Percentiles rank a stretch among this genome's conserved stretches.
Evolutionary conservation across 2,888 invertebrate species (phyloP).

Genomic region (Antheraea assamensis): DNA sequence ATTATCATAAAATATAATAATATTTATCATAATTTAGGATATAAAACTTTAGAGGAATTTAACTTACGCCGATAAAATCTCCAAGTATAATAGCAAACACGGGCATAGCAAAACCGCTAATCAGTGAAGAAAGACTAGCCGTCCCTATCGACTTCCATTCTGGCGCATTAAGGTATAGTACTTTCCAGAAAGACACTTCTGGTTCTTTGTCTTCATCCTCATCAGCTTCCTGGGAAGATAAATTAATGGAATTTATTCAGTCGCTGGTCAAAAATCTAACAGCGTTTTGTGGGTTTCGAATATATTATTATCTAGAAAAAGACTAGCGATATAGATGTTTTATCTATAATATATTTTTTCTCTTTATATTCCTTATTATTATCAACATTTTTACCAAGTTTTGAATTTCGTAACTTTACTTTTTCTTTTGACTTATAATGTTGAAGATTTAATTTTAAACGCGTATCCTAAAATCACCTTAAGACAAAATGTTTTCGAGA

Average conservation of each 20-base stretch:
- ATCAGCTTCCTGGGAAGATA: slow-evolving; percentile 40
- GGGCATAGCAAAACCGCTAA: slow-evolving; percentile 89
- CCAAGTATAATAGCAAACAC: slow-evolving; percentile 88
- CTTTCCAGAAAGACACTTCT: slow-evolving; percentile 70
- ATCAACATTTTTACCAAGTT: no score
- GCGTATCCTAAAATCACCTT: no score
- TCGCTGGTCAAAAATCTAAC: background rate
- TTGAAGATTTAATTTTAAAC: no score
- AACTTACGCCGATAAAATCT: slow-evolving; percentile 84
- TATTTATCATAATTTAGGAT: background rate
- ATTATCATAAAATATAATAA: no score
- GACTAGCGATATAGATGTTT: no score
- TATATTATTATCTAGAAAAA: no score
- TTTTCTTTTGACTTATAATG: no score
- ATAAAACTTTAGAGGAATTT: background rate
- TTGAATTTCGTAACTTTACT: no score
- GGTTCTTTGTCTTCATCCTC: slow-evolving; percentile 42
- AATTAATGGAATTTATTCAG: background rate
- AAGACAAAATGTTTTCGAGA: no score
- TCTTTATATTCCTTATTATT: no score
- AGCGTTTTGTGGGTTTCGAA: background rate
- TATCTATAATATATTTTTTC: no score
- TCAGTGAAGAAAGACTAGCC: slow-evolving; percentile 83
- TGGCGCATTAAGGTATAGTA: slow-evolving; percentile 83
- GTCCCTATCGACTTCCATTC: slow-evolving; percentile 85